These are phyloP conservation scores for Tenthredo scrophulariae DNA, from an alignment of 2,888 invertebrate genomes.

Conservation along the genomic window DNA sequence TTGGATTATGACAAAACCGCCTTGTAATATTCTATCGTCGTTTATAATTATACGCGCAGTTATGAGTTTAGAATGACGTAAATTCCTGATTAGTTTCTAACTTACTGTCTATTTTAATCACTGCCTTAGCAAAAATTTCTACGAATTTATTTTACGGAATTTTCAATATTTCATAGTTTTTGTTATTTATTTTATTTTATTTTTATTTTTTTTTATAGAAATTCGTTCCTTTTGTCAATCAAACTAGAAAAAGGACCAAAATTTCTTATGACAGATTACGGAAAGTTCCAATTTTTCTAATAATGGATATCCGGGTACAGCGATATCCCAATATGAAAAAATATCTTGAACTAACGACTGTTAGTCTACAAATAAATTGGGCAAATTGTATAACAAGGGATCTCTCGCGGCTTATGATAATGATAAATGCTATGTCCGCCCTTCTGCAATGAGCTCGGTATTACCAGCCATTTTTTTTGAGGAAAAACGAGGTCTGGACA, in stretches of 20 bases:
- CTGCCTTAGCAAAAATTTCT: no score
- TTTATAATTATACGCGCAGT: background rate
- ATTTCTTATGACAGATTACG: no score
- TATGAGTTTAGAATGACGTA: background rate
- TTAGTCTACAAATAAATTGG: background rate
- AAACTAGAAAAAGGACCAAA: no score
- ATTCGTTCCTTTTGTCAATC: no score
- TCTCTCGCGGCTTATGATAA: background rate
- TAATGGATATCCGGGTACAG: background rate
- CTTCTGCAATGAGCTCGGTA: background rate
- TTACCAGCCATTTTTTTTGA: background rate
- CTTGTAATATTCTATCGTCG: background rate
- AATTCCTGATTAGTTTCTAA: constrained; percentile 9
- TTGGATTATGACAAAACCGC: constrained; percentile 32
- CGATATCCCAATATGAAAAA: background rate
- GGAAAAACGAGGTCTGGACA: constrained; percentile 42
- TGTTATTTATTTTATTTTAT: no score
- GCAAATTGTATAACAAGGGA: background rate
- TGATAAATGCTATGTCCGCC: constrained; percentile 4
- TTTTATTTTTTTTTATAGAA: no score
- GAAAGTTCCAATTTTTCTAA: no score
- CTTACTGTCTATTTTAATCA: constrained; percentile 16
- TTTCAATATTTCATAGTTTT: no score
- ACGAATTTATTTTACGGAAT: no score
- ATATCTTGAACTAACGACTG: background rate